Evolutionary conservation across 2,797 vertebrate genomes (phyloP), one percentile per base, ranked within the genome.

Genomic region (Stomatorhinus walkeri): DNA sequence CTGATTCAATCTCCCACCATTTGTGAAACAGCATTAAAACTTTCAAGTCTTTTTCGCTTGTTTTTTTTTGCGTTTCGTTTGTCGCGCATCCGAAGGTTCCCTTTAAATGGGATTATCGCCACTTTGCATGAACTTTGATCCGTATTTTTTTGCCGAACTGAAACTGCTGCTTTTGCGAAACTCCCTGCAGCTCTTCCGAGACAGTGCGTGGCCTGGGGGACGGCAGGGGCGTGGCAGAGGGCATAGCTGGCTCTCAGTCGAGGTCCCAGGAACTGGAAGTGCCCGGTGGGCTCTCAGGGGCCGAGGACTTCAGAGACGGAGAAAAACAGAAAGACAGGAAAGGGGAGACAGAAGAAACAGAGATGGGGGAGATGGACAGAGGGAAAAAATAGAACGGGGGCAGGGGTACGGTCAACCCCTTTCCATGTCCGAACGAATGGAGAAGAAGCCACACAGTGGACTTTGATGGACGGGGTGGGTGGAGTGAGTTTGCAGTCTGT

Each of bases 191-290:
- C 92, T 95, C 94, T 89, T 94, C 94, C 85, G 79, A 91, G 89
- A 54, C 61, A 87, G 64, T 68, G 64, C 84, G 64, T 54, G 61
- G 59, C 91, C 89, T 92, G 91, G 92, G 90, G 88, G 91, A 90
- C 91, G 49, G 85, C 28, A 83, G 68, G 61, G 90, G 92, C 92
- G 8, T 87, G 40, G 87, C 89, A 91, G 91, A 87, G 76, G 90
- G 89, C 91, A 91, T 92, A 92, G 91, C 89, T 87, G 92, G 92
- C 92, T 92, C 94, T 96, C 96, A 96, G 94, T 96, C 96, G 94
- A 96, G 95, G 94, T 95, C 94, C 96, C 96, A 96, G 87, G 96
- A 95, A 94, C 92, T 95, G 89, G 89, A 61, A 81, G 95, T 95
- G 93, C 94, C 96, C 95, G 95, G 94, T 93, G 95, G 95, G 93